Evolutionary conservation across 1,140 invertebrate species (phyloP).

Genomic region (Drosophila ogumai): DNA sequence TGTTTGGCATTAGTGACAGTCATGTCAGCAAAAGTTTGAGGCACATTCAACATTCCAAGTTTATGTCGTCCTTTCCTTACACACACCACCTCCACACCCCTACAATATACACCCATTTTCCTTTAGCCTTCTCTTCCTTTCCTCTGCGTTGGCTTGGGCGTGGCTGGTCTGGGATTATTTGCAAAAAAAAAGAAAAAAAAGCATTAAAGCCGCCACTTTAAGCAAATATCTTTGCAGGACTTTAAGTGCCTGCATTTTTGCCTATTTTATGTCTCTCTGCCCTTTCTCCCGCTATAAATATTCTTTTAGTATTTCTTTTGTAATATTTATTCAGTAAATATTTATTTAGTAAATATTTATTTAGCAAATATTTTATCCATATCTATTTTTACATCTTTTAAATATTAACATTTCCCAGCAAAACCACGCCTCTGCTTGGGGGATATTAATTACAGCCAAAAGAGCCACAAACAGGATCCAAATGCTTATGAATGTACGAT

Average conservation of each 20-base stretch:
- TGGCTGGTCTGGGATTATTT: conserved; percentile 33
- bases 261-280: neutral
- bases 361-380: too few species aligned
- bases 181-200: neutral
- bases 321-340: too few species aligned
- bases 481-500: neutral
- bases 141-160: conserved; percentile 20
- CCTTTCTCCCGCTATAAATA: too few species aligned
- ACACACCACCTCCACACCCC: neutral
- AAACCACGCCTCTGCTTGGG: neutral
- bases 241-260: conserved; percentile 9
- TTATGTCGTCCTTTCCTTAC: conserved; percentile 65
- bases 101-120: neutral
- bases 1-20: conserved; percentile 84
- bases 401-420: too few species aligned
- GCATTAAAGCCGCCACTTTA: conserved; percentile 21
- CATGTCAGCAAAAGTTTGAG: conserved; percentile 83
- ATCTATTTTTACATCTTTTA: too few species aligned
- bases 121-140: neutral
- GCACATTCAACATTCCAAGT: conserved; percentile 83
- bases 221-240: neutral
- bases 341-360: too few species aligned
- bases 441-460: neutral
- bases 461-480: neutral
- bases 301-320: too few species aligned